A percentile compares a stretch with the other conserved stretches of the same genome.
phyloP scores from a whole-genome alignment of 2,797 vertebrate species.

The Decapterus maruadsi region DNA sequence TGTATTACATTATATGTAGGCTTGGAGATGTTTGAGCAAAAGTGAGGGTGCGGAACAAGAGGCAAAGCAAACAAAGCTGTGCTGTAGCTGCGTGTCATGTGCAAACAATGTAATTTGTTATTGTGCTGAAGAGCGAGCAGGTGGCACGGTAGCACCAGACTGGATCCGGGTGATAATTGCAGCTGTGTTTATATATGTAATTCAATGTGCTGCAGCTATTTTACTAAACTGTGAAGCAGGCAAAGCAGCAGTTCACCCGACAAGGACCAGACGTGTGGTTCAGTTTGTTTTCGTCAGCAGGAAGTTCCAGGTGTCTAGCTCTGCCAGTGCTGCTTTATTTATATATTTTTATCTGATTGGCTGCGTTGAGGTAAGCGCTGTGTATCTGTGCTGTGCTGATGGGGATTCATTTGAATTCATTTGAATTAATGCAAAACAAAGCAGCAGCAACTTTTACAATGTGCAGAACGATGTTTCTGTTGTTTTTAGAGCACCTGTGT shows the following conservation, averaged over 20 bases:
- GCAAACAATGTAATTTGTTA: background rate
- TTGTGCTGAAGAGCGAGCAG: background rate
- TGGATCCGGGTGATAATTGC: no score
- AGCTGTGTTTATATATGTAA: background rate
- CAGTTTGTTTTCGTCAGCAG: background rate
- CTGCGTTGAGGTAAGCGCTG: no score
- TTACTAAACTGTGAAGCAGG: background rate
- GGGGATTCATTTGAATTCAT: no score
- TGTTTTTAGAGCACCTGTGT: background rate
- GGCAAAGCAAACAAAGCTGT: background rate
- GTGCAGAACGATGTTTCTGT: background rate
- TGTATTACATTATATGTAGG: no score
- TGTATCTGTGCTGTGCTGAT: no score
- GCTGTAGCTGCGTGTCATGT: background rate
- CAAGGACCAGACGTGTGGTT: background rate
- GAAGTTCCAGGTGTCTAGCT: background rate
- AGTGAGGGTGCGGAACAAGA: background rate
- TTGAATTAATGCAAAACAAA: no score
- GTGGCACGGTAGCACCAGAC: no score
- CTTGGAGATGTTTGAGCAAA: no score
- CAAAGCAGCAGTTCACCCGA: no score
- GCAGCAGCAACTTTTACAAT: background rate
- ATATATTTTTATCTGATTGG: no score
- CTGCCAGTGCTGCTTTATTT: no score
- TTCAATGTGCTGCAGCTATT: background rate